Percentiles rank a stretch among this genome's conserved stretches.
These are phyloP conservation scores for Gerris lacustris DNA, from an alignment of 2,888 invertebrate species.

Conservation along the genomic window DNA sequence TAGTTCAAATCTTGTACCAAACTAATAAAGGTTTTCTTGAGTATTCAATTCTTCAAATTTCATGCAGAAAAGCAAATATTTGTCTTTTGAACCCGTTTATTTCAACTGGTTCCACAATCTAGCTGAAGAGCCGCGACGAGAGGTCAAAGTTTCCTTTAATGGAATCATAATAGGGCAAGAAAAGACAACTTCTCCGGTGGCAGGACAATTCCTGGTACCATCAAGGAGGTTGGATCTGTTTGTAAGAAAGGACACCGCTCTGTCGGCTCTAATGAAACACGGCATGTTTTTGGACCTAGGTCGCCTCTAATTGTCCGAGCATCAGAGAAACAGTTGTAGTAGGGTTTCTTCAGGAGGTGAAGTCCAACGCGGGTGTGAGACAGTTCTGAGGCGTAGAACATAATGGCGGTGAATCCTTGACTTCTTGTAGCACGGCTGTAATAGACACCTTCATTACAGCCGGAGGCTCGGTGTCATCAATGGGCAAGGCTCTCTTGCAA, in stretches of 20 bases:
- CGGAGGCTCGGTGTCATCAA: background rate
- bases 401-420: too few species aligned
- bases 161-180: slow-evolving; percentile 3
- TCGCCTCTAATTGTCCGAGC: background rate
- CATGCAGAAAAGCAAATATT: too few species aligned
- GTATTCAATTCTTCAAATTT: too few species aligned
- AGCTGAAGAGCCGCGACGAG: background rate
- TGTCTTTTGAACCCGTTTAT: too few species aligned
- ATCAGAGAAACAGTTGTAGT: too few species aligned
- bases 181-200: background rate
- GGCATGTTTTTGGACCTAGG: too few species aligned
- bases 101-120: too few species aligned
- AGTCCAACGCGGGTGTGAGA: background rate
- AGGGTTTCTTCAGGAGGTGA: background rate
- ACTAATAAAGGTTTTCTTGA: too few species aligned
- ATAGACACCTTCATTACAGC: background rate
- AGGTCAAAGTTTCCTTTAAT: slow-evolving; percentile 1
- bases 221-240: background rate
- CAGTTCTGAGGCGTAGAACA: background rate
- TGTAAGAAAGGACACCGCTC: background rate
- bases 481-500: background rate
- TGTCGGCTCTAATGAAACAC: too few species aligned
- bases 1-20: too few species aligned
- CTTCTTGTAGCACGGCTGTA: background rate
- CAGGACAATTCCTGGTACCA: background rate